Evolutionary conservation across 1,140 invertebrate genomes (phyloP), one percentile per base, ranked within the genome.

Genomic region (Cardiocondyla obscurior): DNA sequence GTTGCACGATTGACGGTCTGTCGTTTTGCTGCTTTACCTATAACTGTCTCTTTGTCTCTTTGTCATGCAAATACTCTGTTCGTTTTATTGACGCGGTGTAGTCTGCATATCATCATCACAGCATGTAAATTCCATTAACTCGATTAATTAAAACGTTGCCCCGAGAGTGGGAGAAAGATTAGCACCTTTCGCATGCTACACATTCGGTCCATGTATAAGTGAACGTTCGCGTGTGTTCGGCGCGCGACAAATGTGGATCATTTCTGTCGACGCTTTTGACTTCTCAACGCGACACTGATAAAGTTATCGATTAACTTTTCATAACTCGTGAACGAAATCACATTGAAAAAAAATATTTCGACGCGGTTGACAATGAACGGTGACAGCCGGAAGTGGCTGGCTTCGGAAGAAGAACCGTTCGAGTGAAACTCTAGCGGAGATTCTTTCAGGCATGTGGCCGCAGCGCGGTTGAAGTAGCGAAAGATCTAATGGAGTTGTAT

Each of bases 61-160:
- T 67, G 22, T 65, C 84, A 65, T 39, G 70, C 70, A 39, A 86
- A 55, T 49, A 64, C 55, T 8, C 53, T 83, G 60, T 64, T 28
- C 55, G 58, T 70, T 79, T 36, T 79, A 76, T 84, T 60, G 60
- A 42, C 46, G 60, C 44, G 65, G 39, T 10, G 39, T 79, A 87
- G 81, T 30, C 36, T 69, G 72, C 73, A 87, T 86, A 69, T 73
- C 33, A 87, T 74, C 85, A 70, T 87, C 62, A 74, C 25, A 81
- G 86, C 85, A 87, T 87, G 85, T 77, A 76, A 85, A 87, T 85
- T 85, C 62, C 85, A 84, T 81, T 84, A 84, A 82, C 62, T 65
- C 19, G 53, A 88, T 87, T 87, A 84, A 88, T 84, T 87, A 70
- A 81, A 84, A 84, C 49, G 46, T 74, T 55, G 60, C 73, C 28